Conservation (phyloP, 2,113 vertebrate species). For the Maccullochella peelii region DNA sequence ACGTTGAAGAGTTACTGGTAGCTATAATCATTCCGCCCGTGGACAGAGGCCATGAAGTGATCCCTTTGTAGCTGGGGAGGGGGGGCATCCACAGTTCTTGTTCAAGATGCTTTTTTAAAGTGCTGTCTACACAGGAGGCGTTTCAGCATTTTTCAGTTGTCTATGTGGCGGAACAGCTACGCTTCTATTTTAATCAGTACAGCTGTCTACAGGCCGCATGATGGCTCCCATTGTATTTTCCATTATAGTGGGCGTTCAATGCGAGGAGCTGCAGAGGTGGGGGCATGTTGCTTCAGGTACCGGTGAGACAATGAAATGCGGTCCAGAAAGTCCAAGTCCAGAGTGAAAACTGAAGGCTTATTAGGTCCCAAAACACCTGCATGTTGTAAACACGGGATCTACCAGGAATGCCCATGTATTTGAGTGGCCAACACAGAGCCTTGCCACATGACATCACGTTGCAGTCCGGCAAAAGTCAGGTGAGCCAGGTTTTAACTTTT, state of each 20-base stretch:
- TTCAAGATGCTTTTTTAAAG: not conserved
- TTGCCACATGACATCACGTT: not conserved
- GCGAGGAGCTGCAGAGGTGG: not conserved
- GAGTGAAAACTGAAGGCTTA: not conserved
- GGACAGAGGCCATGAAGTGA: not conserved
- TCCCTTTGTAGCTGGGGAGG: not conserved
- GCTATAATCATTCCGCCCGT: not conserved
- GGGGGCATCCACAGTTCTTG: too few relatives aligned
- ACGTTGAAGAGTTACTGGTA: not conserved
- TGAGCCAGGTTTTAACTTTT: too few relatives aligned
- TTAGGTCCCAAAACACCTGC: not conserved
- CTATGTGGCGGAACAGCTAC: not conserved
- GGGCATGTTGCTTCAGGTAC: not conserved
- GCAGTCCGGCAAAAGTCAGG: too few relatives aligned
- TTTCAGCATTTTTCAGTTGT: not conserved
- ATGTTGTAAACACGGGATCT: too few relatives aligned
- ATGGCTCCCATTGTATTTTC: not conserved
- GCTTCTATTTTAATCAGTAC: slow-evolving; percentile 1
- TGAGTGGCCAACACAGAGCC: not conserved
- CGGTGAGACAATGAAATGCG: not conserved
- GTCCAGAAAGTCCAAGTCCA: not conserved
- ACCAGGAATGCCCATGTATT: not conserved
- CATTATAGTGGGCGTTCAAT: not conserved
- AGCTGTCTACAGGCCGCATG: not conserved
- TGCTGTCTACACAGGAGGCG: not conserved